These are phyloP conservation scores for Nasonovia ribisnigri DNA, from an alignment of 2,888 invertebrate species.

Conservation along the genomic window DNA sequence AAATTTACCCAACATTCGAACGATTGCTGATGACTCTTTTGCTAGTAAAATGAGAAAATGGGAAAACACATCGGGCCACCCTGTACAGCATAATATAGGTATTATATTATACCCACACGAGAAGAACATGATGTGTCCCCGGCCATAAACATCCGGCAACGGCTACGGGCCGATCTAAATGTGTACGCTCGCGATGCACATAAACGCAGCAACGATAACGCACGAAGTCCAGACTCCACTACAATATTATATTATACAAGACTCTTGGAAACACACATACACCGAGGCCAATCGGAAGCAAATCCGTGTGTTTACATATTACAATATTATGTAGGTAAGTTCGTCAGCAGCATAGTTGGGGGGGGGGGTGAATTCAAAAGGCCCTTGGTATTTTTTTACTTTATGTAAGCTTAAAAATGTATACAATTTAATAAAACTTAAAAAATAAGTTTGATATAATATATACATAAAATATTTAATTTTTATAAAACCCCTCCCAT, in stretches of 20 bases:
- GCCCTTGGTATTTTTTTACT: too few species aligned
- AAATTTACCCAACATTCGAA: background rate
- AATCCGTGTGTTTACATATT: background rate
- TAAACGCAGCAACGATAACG: background rate
- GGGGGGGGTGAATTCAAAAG: too few species aligned
- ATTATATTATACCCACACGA: background rate
- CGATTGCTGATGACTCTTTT: background rate
- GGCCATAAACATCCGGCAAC: constrained; percentile 20
- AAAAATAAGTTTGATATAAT: too few species aligned
- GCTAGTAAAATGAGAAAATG: background rate
- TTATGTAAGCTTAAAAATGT: too few species aligned
- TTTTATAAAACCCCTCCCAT: too few species aligned
- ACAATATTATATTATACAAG: background rate
- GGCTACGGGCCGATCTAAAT: background rate
- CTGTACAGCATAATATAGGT: background rate
- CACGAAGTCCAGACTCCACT: background rate
- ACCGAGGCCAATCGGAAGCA: background rate
- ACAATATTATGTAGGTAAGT: background rate
- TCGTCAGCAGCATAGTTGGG: too few species aligned
- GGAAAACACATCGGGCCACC: background rate
- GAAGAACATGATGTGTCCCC: background rate
- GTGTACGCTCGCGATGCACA: background rate
- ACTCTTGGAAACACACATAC: background rate
- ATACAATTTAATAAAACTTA: too few species aligned
- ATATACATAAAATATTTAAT: too few species aligned